Evolutionary conservation across 2,888 invertebrate genomes (phyloP), one percentile per base, ranked within the genome.

Genomic region (Ophraella communa): DNA sequence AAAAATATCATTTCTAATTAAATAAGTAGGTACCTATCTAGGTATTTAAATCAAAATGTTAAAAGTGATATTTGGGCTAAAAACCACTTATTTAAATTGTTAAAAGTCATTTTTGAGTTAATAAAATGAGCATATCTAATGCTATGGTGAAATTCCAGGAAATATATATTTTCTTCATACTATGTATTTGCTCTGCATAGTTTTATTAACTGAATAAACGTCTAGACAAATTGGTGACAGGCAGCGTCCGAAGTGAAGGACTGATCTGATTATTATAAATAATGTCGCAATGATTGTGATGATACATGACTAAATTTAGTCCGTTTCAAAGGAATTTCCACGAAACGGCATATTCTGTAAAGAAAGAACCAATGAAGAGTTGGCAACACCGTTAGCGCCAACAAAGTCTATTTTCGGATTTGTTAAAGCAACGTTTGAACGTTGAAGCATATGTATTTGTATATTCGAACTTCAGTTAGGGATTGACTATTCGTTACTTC

Each of bases 351-450:
- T 18, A 52, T 52, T 60, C 30, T 52, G 44, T 44, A 60, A 60
- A 60, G 60, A 60, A 60, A 44, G 52, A 44, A 24, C 18, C 23
- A 24, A 17, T 14, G 30, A 14, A 42, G 30, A 8, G 11, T 30
- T 49, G 60, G 60, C 60, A 60, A 60, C 60, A 60, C 52, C 44
- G 60, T 52, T 51, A 60, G 52, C 60, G 42, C 52, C 60, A 60
- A 52, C 60, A 52, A 60, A 52, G 60, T 60, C 60, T 60, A 60
- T 60, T 60, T 60, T 60, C 60, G 52, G 58, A 58, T 58, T 58
- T 58, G 58, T 58, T 45, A 4, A 45, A 45, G 45, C 21, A n/a
- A 45, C 20, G 49, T 51, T 51, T 60, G 52, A 60, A 60, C 52
- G 52, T 52, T 52, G 17, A 42, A 60, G 52, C 60, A 60, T 60